Evolutionary conservation across 2,797 vertebrate species (phyloP), one percentile per base, ranked within the genome.

Genomic region (Brachymystax lenok): DNA sequence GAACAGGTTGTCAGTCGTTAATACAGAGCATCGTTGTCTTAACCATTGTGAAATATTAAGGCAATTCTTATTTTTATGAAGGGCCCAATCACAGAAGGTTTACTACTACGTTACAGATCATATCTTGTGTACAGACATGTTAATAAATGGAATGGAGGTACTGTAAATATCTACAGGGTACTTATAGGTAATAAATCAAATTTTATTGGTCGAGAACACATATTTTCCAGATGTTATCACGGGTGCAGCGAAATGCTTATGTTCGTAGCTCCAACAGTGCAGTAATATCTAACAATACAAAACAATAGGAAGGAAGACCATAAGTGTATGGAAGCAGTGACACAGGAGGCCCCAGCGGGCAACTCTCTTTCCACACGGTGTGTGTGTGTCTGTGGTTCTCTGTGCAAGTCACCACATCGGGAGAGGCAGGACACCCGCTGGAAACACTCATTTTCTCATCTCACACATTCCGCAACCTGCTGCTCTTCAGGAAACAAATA

Each of bases 401-500:
- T 61, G 7, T 24, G 12, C 24, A 19, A 51, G 72, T 27, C 54
- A 67, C 54, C 50, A 86, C 73, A 82, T 84, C 71, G 78, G 71
- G 74, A 83, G 85, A 87, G 86, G 82, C 79, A 89, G 85, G 86
- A 86, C 83, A 84, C 81, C 78, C 73, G 73, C 79, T 84, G 77
- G 40, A 92, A 86, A 85, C 83, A 81, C 85, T 92, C 77, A 90
- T 91, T 91, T 91, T 90, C 90, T 90, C 88, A 90, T 91, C 86
- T 93, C 85, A 86, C 88, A 92, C 86, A 84, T 83, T 87, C 88
- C 77, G 85, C 81, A 84, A 91, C 89, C 89, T 87, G 89, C 91
- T 93, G 90, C 88, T 91, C 81, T 84, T 87, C 85, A 89, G 90
- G 89, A 93, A 92, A 91, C 89, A 86, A 91, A 90, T 91, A 91